Evolutionary conservation across 2,888 invertebrate species (phyloP), one percentile per base, ranked within the genome.

Genomic region (Cantharis lateralis): DNA sequence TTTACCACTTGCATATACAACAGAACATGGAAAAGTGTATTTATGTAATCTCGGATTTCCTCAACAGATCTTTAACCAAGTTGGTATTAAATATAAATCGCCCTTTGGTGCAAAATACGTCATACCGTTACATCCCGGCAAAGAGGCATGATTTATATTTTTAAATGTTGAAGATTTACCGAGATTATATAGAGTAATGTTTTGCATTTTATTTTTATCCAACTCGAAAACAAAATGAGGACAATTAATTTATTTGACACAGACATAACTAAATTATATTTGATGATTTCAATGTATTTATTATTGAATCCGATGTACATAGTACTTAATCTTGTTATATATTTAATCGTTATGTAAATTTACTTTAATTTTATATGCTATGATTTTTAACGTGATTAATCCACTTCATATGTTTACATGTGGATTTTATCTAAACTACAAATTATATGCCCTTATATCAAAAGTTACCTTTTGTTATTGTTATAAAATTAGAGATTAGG

Each of bases 21-120:
- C 89, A 76, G 90, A 90, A 82, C 92, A 92, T 85, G 93, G 95
- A 70, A 93, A 94, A 87, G 89, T 96, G 82, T 96, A 95, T 90
- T 91, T 97, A 81, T 95, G 95, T 87, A 95, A 96, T 90, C 90
- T 96, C 84, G 95, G 95, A 82, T 91, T 96, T 85, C 96, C 97
- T 26, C 90, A 91, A 81, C 92, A 92, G 86, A 91, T 96, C 83
- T 96, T 94, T 89, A 89, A 90, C 72, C 93, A 94, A 83, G 92
- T 93, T 82, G 93, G 93, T 74, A 93, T 97, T 79, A 90, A 91
- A 80, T 97, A 96, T 89, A 92, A 93, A 84, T 94, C 96, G 81
- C 97, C 97, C 9, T 97, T 96, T 84, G 94, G 94, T 73, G 92
- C 94, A 74, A 95, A 95, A 89, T 94, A 94, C 88, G 93, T 94